phyloP scores from a whole-genome alignment of 2,888 invertebrate genomes.

The Hydrotaea cyrtoneurina region DNA sequence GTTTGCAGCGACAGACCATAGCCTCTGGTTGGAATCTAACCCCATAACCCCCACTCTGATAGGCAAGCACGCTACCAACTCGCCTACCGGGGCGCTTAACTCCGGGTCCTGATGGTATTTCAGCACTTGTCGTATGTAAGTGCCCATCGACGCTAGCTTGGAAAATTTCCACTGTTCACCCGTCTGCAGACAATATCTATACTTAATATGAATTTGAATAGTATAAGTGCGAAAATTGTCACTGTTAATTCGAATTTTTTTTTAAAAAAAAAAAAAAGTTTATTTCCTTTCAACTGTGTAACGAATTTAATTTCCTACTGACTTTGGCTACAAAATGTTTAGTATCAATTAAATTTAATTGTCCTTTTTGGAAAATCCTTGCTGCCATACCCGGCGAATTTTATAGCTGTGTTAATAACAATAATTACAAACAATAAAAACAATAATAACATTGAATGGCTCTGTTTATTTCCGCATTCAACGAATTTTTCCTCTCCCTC shows the following conservation, averaged over 20 bases:
- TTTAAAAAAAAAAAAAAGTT: too few relatives aligned
- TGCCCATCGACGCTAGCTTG: too few relatives aligned
- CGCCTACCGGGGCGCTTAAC: too few relatives aligned
- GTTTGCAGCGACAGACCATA: too few relatives aligned
- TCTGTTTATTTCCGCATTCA: not conserved
- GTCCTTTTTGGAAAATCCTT: not conserved
- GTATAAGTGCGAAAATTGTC: not conserved
- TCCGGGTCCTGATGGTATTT: too few relatives aligned
- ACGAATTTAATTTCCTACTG: not conserved
- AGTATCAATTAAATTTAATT: constrained; percentile 20
- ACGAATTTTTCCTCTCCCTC: not conserved
- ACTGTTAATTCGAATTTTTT: not conserved
- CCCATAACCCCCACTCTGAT: too few relatives aligned
- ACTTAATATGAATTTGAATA: not conserved
- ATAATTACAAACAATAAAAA: constrained; percentile 25
- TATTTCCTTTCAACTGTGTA: too few relatives aligned
- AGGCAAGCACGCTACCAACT: too few relatives aligned
- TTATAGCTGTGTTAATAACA: constrained; percentile 34
- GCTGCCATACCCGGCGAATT: not conserved
- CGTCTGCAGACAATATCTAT: too few relatives aligned
- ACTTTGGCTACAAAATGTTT: constrained; percentile 4
- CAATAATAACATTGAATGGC: constrained; percentile 16
- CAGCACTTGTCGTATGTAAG: too few relatives aligned
- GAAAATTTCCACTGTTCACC: too few relatives aligned
- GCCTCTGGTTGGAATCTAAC: too few relatives aligned